These are phyloP conservation scores for Diprion similis DNA, from an alignment of 1,140 invertebrate genomes.

Conservation along the genomic window DNA sequence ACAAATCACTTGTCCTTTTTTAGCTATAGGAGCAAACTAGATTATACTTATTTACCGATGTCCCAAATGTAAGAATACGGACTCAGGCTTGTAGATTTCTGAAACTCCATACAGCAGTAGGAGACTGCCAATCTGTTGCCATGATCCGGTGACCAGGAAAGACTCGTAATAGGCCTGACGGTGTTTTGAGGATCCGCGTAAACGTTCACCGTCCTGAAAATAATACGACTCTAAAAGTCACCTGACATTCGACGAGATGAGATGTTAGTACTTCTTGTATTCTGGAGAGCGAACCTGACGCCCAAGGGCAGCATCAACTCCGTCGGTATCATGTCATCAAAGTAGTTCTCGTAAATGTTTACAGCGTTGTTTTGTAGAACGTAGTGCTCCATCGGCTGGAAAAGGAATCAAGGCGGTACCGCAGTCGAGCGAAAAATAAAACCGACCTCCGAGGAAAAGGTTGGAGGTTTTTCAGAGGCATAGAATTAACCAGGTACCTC, in stretches of 20 bases:
- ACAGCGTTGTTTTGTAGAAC: slow-evolving; percentile 90
- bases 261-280: slow-evolving; percentile 27
- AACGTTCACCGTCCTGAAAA: slow-evolving; percentile 43
- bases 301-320: slow-evolving; percentile 64
- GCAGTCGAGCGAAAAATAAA: background rate
- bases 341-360: slow-evolving; percentile 90
- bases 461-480: background rate
- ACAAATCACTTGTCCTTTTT: slow-evolving; percentile 11
- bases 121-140: slow-evolving; percentile 83
- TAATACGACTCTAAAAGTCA: slow-evolving; percentile 10
- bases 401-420: slow-evolving; percentile 20
- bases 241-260: slow-evolving; percentile 1
- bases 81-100: slow-evolving; percentile 59
- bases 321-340: slow-evolving; percentile 70
- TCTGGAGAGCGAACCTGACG: slow-evolving; percentile 40
- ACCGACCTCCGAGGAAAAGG: background rate
- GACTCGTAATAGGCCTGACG: slow-evolving; percentile 77
- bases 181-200: slow-evolving; percentile 67
- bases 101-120: slow-evolving; percentile 84
- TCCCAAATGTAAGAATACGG: slow-evolving; percentile 89
- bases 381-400: slow-evolving; percentile 80
- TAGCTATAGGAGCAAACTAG: slow-evolving; percentile 8
- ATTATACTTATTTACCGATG: slow-evolving; percentile 67
- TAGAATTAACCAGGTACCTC: slow-evolving; percentile 39
- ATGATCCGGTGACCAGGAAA: slow-evolving; percentile 88